Conservation (phyloP, 2,888 invertebrate genomes). For the Carpatolechia fugitivella region DNA sequence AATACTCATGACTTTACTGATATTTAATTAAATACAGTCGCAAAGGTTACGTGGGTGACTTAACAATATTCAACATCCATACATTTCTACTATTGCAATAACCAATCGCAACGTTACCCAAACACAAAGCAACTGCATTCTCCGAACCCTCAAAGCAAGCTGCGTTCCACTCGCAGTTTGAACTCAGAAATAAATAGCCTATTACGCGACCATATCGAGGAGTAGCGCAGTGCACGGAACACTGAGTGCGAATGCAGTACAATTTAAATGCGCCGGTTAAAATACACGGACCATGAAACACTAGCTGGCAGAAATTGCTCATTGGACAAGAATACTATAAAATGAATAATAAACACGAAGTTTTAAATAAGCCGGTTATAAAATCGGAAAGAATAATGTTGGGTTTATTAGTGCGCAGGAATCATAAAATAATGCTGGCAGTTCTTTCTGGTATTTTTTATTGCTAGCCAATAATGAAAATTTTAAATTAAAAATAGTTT, state of each 20-base stretch:
- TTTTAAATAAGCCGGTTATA: not conserved
- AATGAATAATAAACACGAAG: not conserved
- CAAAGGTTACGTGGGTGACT: no score
- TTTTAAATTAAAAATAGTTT: no score
- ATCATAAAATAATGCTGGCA: no score
- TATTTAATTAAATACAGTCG: no score
- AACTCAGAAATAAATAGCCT: conserved; percentile 3
- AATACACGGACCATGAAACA: not conserved
- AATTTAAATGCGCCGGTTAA: conserved; percentile 6
- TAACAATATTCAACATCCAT: no score
- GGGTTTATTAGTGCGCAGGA: no score
- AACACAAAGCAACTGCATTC: not conserved
- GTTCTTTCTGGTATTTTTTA: no score
- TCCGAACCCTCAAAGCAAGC: not conserved
- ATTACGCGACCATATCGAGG: conserved; percentile 1
- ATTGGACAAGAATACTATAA: not conserved
- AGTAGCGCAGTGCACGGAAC: conserved; percentile 5
- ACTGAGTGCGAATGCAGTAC: not conserved
- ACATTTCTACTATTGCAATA: not conserved
- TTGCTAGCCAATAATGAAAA: no score
- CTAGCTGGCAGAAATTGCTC: not conserved
- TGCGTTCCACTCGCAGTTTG: not conserved
- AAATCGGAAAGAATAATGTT: not conserved
- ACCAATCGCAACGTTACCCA: not conserved
- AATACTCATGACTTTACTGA: no score